Evolutionary conservation across 1,140 invertebrate genomes (phyloP).

Genomic region (Venustaconcha ellipsiformis): DNA sequence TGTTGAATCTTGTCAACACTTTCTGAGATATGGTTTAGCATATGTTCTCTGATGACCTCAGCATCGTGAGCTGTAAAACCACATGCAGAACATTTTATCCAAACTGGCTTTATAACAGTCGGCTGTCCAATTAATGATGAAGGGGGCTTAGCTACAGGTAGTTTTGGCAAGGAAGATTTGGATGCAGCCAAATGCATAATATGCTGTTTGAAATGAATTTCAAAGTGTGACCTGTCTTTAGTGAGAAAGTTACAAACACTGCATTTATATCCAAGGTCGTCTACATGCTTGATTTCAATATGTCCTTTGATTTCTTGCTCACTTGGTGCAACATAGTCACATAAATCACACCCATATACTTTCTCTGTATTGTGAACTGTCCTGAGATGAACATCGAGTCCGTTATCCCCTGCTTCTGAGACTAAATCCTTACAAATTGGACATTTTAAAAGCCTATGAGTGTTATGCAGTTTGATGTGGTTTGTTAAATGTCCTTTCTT

Average conservation of each 20-base stretch:
- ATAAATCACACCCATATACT: slow-evolving; percentile 56
- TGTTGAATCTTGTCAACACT: too few relatives aligned
- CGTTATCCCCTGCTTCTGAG: slow-evolving; percentile 31
- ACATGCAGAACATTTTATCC: slow-evolving; percentile 65
- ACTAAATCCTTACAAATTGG: slow-evolving; percentile 39
- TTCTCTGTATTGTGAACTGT: slow-evolving; percentile 50
- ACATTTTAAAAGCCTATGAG: slow-evolving; percentile 45
- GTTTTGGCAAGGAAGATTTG: too few relatives aligned
- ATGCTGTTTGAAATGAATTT: too few relatives aligned
- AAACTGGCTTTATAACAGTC: slow-evolving; percentile 27
- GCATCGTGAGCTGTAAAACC: slow-evolving; percentile 56
- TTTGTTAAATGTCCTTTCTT: slow-evolving; percentile 68
- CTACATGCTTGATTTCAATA: slow-evolving; percentile 32
- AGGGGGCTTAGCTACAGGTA: too few relatives aligned
- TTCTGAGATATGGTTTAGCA: slow-evolving; percentile 34
- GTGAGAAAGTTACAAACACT: too few relatives aligned
- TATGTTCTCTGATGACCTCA: slow-evolving; percentile 57
- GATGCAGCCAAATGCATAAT: too few relatives aligned
- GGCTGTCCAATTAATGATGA: background rate
- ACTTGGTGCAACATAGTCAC: slow-evolving; percentile 53
- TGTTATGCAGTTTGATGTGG: slow-evolving; percentile 64
- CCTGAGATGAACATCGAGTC: slow-evolving; percentile 53
- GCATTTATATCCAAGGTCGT: too few relatives aligned
- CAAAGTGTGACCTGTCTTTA: too few relatives aligned
- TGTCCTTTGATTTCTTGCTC: slow-evolving; percentile 53